Evolutionary conservation across 2,113 vertebrate species (phyloP).

Genomic region (Orientallactaga bullata): DNA sequence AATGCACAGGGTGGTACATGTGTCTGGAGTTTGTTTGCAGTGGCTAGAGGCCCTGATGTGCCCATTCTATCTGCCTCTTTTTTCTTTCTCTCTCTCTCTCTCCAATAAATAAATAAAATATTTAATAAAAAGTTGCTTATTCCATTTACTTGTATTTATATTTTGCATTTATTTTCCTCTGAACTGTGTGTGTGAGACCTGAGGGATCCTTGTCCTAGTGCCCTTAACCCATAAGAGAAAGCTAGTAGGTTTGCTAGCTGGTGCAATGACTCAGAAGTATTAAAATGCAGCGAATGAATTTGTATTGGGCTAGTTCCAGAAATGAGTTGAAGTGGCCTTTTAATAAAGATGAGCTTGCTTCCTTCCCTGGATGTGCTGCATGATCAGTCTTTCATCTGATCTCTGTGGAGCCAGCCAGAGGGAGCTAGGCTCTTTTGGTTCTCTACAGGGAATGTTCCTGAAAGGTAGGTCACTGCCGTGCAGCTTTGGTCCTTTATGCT

Average conservation of each 20-base stretch:
- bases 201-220: neutral
- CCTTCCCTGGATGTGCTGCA: neutral
- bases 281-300: neutral
- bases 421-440: neutral
- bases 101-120: no score
- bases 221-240: neutral
- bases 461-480: neutral
- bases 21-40: no score
- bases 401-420: neutral
- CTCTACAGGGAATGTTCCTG: neutral
- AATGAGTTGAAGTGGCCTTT: neutral
- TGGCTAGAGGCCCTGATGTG: no score
- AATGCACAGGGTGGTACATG: no score
- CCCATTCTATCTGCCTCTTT: no score
- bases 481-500: neutral
- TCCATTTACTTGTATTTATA: neutral
- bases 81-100: no score
- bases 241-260: neutral
- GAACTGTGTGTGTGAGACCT: neutral
- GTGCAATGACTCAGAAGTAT: neutral
- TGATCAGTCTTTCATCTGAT: neutral
- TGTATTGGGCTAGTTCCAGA: conserved; percentile 3
- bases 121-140: neutral
- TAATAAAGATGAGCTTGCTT: neutral
- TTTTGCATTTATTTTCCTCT: conserved; percentile 3